Base-by-base conservation (phyloP, 2,888 invertebrate genomes). In the Tinea trinotella region DNA sequence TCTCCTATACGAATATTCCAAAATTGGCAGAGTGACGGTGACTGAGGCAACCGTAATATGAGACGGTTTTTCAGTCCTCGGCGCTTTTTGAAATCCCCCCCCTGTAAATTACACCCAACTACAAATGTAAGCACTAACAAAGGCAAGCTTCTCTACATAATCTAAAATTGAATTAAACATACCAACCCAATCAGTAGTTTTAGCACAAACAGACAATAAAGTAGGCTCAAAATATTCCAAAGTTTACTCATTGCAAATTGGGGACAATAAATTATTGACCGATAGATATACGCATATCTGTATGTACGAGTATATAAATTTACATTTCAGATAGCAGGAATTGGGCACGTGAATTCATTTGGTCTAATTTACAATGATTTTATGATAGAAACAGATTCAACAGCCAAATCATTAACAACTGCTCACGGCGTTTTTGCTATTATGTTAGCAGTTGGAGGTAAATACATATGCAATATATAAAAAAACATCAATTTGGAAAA, bases 301-400 rank as follows among this genome's bases (percentile, higher is more conserved):
- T 30, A n/a, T 40, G 19, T 19, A 19, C 7, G 15, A 15, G n/a
- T n/a, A 46, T 19, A 24, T 50, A 22, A 48, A 50, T 50, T 50
- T 50, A 50, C 22, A 53, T 78, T 75, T 56, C 65, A 91, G 91
- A 78, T 89, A 19, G 88, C 88, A 1, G 87, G 88, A 2, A 81
- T 90, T 10, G 88, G 90, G 0, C 90, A 90, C 50, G 71, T 87
- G n/a, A 83, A 88, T 53, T 89, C 89, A 0, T 90, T 90, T 61
- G 89, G 89, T 0, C 71, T 91, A 17, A 80, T 85, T 48, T 85
- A 82, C 60, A 75, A 77, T 59, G 83, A 84, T 59, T 85, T 84
- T 55, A 80, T 84, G 6, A 64, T 60, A 50, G 71, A 78, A 18
- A 81, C 84, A 2, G 59, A 74, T 54, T 82, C 85, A 0, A 69